phyloP scores from a whole-genome alignment of 1,140 invertebrate species.

The Dendroctonus ponderosae region DNA sequence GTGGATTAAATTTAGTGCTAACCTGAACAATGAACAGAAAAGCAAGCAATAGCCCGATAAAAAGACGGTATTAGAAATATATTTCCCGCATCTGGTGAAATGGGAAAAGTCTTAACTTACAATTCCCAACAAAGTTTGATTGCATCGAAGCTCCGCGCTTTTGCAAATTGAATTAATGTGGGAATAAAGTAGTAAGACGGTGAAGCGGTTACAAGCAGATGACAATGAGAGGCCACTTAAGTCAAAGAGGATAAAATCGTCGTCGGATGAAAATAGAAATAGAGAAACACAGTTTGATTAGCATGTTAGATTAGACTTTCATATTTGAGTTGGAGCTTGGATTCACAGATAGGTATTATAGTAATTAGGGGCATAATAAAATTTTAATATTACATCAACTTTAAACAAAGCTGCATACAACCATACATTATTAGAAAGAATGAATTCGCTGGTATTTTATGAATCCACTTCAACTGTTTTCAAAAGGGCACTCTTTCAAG shows the following conservation, averaged over 20 bases:
- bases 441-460: neutral
- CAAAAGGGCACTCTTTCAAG: neutral
- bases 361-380: too few relatives aligned
- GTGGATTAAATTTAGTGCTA: slow-evolving; percentile 1
- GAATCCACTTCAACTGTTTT: neutral
- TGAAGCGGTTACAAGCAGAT: slow-evolving; percentile 1
- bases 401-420: too few relatives aligned
- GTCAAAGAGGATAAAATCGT: neutral
- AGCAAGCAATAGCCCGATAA: slow-evolving; percentile 12
- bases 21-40: slow-evolving; percentile 11
- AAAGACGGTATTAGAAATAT: slow-evolving; percentile 24
- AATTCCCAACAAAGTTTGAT: slow-evolving; percentile 21
- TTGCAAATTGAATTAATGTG: slow-evolving; percentile 36
- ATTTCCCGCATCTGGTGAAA: slow-evolving; percentile 29
- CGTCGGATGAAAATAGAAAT: too few relatives aligned
- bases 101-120: slow-evolving; percentile 27
- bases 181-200: slow-evolving; percentile 34
- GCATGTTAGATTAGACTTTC: too few relatives aligned
- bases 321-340: too few relatives aligned
- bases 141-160: slow-evolving; percentile 30
- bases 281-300: too few relatives aligned
- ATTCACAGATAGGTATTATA: too few relatives aligned
- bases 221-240: slow-evolving; percentile 16
- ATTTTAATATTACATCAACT: too few relatives aligned
- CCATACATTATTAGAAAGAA: too few relatives aligned